Conservation (phyloP, 2,113 vertebrate species). For the Phyllostomus discolor region DNA sequence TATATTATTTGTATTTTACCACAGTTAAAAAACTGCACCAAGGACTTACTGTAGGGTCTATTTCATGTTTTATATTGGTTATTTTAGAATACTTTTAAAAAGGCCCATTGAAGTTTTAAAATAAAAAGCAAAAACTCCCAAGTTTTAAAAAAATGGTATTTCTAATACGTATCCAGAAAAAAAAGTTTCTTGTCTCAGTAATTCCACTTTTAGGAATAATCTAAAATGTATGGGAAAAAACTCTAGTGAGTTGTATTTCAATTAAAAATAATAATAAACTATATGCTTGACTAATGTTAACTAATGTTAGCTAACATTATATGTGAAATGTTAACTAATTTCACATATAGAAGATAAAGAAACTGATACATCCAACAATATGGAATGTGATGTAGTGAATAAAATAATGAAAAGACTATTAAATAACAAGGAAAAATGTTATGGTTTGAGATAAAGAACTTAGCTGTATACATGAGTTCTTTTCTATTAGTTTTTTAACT, state of each 20-base stretch:
- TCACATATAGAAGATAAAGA: not conserved
- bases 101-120: not conserved
- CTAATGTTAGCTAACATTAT: too few species aligned
- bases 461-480: not conserved
- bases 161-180: not conserved
- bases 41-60: not conserved
- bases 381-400: not conserved
- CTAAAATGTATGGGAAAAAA: not conserved
- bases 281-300: not conserved
- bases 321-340: constrained; percentile 22
- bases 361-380: not conserved
- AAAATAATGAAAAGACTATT: not conserved
- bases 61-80: not conserved
- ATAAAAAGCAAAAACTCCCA: not conserved
- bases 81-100: not conserved
- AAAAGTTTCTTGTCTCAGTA: constrained; percentile 30
- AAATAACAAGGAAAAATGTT: not conserved
- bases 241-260: not conserved
- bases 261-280: not conserved
- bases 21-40: not conserved
- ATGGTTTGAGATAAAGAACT: not conserved
- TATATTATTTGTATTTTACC: not conserved
- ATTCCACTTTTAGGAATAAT: constrained; percentile 12
- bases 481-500: not conserved
- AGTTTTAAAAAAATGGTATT: not conserved